Base-by-base conservation (phyloP, 2,888 invertebrate species). In the Agonopterix heracliana region DNA sequence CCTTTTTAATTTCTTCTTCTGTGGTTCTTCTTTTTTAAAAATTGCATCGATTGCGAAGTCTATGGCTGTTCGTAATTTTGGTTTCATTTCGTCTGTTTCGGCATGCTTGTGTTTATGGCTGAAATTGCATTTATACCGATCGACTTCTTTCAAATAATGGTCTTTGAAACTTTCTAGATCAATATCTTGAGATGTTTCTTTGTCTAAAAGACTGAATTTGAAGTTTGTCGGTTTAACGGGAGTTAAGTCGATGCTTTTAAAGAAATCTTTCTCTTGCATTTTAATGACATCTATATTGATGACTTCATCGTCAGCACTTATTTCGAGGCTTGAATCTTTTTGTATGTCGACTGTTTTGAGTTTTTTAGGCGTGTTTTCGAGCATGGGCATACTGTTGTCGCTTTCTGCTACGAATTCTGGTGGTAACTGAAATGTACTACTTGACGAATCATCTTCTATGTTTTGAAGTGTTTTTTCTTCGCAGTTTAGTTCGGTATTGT, bases 161-260 rank as follows among this genome's bases (percentile, higher is more conserved):
- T 71, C 73, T 54, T 86, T 81, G 34, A 86, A 86, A 1, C 61
- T 74, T 10, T 85, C 85, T 1, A 83, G 26, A 38, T 82, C 81
- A 0, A 85, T 73, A 45, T 72, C 69, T 0, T 70, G 55, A 0
- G 72, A 42, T 0, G 53, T 57, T 0, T 76, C 74, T 47, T 78
- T 74, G 5, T 76, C 65, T 1, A 56, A 46, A 0, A 74, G 64
- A 35, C 71, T 79, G 17, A 78, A 76, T 57, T 83, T 80, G 0
- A 79, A 64, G 12, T 67, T 71, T 8, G 66, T 54, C 0, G 3
- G 53, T 43, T 54, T 61, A 0, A 54, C 49, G 0, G 70, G 66
- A 26, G 51, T 55, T 63, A 56, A n/a, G 11, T 57, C 54, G 0
- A 63, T 5, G 4, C 52, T 49, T 3, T 54, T 52, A 0, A 57